Evolutionary conservation across 2,797 vertebrate species (phyloP).

Genomic region (Sternotherus odoratus): DNA sequence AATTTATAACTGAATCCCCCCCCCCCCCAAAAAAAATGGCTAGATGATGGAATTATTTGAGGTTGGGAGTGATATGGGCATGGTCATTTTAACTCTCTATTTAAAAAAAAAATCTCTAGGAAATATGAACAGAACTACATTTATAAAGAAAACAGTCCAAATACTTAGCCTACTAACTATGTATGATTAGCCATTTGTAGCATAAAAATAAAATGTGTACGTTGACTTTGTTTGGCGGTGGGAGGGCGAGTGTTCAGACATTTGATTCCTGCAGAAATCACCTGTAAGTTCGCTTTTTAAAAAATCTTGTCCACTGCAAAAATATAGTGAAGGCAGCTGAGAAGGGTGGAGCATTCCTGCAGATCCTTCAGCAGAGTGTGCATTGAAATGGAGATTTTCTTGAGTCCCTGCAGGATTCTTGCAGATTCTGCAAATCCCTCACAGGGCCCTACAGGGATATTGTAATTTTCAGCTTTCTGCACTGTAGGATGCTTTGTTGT

Average conservation of each 20-base stretch:
- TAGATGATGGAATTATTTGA: neutral
- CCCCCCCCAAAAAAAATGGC: neutral
- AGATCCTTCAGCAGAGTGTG: neutral
- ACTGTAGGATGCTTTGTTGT: neutral
- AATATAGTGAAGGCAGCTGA: neutral
- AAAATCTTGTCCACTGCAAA: neutral
- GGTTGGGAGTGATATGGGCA: neutral
- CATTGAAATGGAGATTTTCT: constrained; percentile 43
- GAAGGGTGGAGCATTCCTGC: neutral
- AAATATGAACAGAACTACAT: neutral
- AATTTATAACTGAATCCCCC: neutral
- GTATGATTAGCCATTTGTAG: neutral
- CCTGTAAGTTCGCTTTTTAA: neutral
- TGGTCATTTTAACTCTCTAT: too few relatives aligned
- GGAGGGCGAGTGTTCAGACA: neutral
- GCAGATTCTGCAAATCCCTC: constrained; percentile 34
- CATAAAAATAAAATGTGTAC: neutral
- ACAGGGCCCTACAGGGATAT: neutral
- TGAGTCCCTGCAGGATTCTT: constrained; percentile 9
- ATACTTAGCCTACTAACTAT: neutral
- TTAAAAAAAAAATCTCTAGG: fast-evolving
- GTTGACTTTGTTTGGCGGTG: neutral
- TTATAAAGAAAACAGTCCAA: neutral
- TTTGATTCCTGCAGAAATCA: neutral
- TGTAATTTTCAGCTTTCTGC: neutral